A percentile compares a stretch with the other conserved stretches of the same genome.
phyloP scores from a whole-genome alignment of 2,113 vertebrate species.

The Romanogobio albipinnatus region DNA sequence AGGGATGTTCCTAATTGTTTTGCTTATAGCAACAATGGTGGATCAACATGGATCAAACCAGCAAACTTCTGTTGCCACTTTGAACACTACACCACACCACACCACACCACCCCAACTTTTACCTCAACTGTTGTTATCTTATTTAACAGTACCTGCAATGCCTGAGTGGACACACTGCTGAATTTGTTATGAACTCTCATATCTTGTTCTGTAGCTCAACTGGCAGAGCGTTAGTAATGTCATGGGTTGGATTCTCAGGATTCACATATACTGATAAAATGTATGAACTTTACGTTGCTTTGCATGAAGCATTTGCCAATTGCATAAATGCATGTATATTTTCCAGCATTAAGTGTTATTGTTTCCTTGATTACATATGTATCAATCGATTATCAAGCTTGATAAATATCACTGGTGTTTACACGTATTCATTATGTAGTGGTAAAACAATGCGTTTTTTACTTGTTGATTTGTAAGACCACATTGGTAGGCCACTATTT shows the following conservation, averaged over 20 bases:
- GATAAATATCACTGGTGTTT: neutral
- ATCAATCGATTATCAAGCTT: neutral
- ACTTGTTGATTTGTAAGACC: neutral
- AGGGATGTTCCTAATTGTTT: too few species aligned
- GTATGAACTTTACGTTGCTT: neutral
- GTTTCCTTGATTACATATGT: neutral
- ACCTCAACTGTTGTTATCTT: neutral
- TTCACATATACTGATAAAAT: slow-evolving; percentile 24
- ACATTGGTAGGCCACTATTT: neutral
- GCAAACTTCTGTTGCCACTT: neutral
- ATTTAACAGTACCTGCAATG: neutral
- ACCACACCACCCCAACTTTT: neutral
- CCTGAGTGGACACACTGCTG: neutral
- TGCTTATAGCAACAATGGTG: neutral
- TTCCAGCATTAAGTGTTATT: neutral
- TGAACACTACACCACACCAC: neutral
- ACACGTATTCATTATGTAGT: slow-evolving; percentile 3
- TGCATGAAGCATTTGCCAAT: neutral
- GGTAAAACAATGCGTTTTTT: neutral
- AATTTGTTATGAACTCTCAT: slow-evolving; percentile 17
- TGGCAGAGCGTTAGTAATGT: neutral
- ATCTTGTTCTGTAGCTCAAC: neutral
- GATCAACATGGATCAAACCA: neutral
- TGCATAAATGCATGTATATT: neutral
- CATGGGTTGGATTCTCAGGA: slow-evolving; percentile 9